A percentile compares a stretch with the other conserved stretches of the same genome.
Evolutionary conservation across 64 coral and sea anemone genomes (phyloP).

Genomic region (Dendrophyllia cribrosa): DNA sequence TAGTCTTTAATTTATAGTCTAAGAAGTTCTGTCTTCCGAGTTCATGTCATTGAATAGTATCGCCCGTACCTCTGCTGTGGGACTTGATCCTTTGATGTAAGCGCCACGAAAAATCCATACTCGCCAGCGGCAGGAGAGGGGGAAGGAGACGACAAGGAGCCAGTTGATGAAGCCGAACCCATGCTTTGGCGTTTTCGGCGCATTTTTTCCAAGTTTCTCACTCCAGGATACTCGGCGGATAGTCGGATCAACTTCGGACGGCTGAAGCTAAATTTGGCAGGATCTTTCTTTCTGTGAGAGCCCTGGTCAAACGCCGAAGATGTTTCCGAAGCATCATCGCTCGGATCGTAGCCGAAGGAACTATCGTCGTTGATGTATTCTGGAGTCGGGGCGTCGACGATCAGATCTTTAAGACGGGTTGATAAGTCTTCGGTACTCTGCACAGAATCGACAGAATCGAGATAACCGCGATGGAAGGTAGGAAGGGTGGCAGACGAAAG

Average conservation of each 20-base stretch:
- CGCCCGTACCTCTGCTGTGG: slow-evolving; percentile 4
- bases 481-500: slow-evolving; percentile 30
- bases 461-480: slow-evolving; percentile 21
- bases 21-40: background rate
- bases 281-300: slow-evolving; percentile 18
- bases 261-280: slow-evolving; percentile 66
- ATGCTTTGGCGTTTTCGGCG: slow-evolving; percentile 86
- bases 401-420: slow-evolving; percentile 51
- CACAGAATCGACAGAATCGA: slow-evolving; percentile 33
- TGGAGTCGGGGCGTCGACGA: slow-evolving; percentile 55
- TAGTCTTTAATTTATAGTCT: too few species aligned
- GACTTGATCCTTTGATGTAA: slow-evolving; percentile 65
- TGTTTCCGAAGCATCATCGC: slow-evolving; percentile 91
- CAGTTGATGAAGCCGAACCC: slow-evolving; percentile 72
- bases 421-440: slow-evolving; percentile 7
- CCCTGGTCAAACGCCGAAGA: slow-evolving; percentile 68
- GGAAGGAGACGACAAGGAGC: slow-evolving; percentile 35
- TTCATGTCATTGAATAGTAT: slow-evolving; percentile 45
- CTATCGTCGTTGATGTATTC: slow-evolving; percentile 79
- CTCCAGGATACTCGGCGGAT: slow-evolving; percentile 81
- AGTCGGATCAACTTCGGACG: slow-evolving; percentile 78
- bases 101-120: slow-evolving; percentile 88
- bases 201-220: slow-evolving; percentile 93
- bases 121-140: slow-evolving; percentile 56
- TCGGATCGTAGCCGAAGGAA: slow-evolving; percentile 90